Base-by-base conservation (phyloP, 2,888 invertebrate genomes). In the Rhagonycha lutea region DNA sequence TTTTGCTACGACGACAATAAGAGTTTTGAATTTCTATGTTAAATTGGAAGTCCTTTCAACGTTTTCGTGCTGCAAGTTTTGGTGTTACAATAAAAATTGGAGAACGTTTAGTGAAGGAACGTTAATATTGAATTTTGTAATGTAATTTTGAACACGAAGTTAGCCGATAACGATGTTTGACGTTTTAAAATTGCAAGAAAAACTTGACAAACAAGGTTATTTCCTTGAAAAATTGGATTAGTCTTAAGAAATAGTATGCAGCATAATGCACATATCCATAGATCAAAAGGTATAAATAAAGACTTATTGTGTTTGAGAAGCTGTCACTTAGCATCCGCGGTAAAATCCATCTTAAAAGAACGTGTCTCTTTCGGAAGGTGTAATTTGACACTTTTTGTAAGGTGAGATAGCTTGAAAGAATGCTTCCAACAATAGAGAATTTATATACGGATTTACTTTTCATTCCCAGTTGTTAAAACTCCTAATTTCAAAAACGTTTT, bases 301-400 rank as follows among this genome's bases (percentile, higher is more conserved):
- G 73, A 73, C 71, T 79, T 76, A 77, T 72, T 69, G 73, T 75
- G 68, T 32, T 73, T 73, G 72, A 73, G 76, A 72, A 73, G 78
- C 79, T 80, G 80, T 80, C 80, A 79, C 71, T 76, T 76, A 74
- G 79, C 80, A 80, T 80, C 80, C 80, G 80, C 79, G 81, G 80
- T 75, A 75, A 76, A 76, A 77, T 75, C 77, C 78, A 73, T 73
- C 77, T 78, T 79, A 80, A 47, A 80, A 78, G 80, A 75, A 78
- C 80, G 79, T 79, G 80, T 79, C 81, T 80, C 74, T 76, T 73
- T 80, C 80, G 76, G 81, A 79, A 80, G 80, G 79, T 29, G 81
- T 79, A 81, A 81, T 76, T 73, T 75, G 79, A 81, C 78, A 79
- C 81, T 76, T 65, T 65, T 62, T 75, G 81, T 80, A 80, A 81